Conservation (phyloP, 2,888 invertebrate genomes). For the Melanchra persicariae region DNA sequence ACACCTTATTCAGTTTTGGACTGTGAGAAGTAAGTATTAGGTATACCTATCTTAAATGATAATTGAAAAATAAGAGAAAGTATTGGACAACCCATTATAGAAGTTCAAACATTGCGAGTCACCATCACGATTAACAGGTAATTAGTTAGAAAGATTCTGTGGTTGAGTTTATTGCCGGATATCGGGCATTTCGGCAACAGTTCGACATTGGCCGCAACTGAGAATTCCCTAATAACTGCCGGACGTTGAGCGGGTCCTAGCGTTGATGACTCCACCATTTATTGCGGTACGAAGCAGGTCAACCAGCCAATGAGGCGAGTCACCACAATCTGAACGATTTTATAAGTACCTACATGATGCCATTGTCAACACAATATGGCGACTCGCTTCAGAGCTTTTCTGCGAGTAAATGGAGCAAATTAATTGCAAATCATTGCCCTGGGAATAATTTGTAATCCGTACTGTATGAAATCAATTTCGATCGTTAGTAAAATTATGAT, state of each 20-base stretch:
- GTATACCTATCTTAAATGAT: background rate
- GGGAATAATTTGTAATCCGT: constrained; percentile 42
- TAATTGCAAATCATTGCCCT: constrained; percentile 40
- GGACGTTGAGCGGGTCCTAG: constrained; percentile 19
- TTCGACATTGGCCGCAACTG: constrained; percentile 14
- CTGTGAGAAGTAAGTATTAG: background rate
- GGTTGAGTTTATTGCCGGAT: constrained; percentile 13
- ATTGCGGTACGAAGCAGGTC: constrained; percentile 37
- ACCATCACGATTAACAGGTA: background rate
- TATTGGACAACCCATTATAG: background rate
- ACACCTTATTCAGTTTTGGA: too few relatives aligned
- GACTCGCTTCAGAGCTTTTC: constrained; percentile 22
- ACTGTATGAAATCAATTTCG: constrained; percentile 26
- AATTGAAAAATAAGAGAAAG: background rate
- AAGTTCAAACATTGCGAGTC: constrained; percentile 6
- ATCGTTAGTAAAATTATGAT: constrained; percentile 22
- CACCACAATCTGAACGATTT: constrained; percentile 12
- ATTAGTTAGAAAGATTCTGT: constrained; percentile 19
- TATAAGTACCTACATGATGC: constrained; percentile 28
- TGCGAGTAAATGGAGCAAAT: constrained; percentile 23
- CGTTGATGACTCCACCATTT: constrained; percentile 34
- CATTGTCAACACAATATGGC: constrained; percentile 17
- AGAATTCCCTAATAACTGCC: constrained; percentile 49
- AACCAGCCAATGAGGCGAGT: constrained; percentile 16
- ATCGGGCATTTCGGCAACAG: constrained; percentile 15